Conservation (phyloP, 2,797 vertebrate species). For the Danio tinwini region DNA sequence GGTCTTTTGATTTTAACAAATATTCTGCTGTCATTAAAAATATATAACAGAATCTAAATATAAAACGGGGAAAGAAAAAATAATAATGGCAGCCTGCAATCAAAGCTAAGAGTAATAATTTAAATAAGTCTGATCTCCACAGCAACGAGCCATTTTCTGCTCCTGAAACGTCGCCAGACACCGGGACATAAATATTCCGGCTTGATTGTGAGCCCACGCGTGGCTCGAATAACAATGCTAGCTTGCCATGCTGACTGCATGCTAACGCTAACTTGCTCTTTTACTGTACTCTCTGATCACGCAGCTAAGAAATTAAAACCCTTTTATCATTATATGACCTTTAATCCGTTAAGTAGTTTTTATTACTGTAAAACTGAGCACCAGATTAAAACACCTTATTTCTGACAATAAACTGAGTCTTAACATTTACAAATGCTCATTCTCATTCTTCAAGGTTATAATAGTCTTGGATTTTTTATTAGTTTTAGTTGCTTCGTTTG, state of each 20-base stretch:
- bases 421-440: too few relatives aligned
- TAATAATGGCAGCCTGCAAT: background rate
- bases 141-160: constrained; percentile 37
- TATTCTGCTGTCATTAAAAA: background rate
- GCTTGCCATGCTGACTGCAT: constrained; percentile 32
- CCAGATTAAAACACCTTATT: too few relatives aligned
- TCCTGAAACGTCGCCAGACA: constrained; percentile 45
- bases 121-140: background rate
- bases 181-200: constrained; percentile 52
- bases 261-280: constrained; percentile 4
- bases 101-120: constrained; percentile 17
- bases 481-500: too few relatives aligned
- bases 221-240: constrained; percentile 50
- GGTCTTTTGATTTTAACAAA: background rate
- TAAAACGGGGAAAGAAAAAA: background rate
- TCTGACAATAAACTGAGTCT: too few relatives aligned
- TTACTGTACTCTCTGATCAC: background rate
- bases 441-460: too few relatives aligned
- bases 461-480: too few relatives aligned
- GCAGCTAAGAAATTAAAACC: background rate
- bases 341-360: too few relatives aligned
- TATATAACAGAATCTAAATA: background rate
- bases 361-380: too few relatives aligned
- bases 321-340: too few relatives aligned
- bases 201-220: constrained; percentile 49